Conservation (phyloP, 2,888 invertebrate genomes). For the Tinea pellionella region DNA sequence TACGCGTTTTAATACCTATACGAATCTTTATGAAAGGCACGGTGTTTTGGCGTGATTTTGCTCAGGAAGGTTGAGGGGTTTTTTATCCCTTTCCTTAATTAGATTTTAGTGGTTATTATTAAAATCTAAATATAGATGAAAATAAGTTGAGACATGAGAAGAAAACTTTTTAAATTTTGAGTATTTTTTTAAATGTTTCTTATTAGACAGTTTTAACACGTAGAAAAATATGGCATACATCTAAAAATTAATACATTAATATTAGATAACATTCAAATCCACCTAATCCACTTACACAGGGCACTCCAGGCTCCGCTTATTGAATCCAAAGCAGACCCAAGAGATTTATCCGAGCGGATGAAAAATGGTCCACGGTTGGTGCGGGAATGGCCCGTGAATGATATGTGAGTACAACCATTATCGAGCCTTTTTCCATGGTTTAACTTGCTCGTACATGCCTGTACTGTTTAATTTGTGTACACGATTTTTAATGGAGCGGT, state of each 20-base stretch:
- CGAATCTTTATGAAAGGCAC: too few species aligned
- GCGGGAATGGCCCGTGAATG: slow-evolving; percentile 13
- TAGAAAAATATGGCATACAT: neutral
- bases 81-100: too few species aligned
- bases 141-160: too few species aligned
- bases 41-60: too few species aligned
- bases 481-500: too few species aligned
- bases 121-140: too few species aligned
- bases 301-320: slow-evolving; percentile 25
- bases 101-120: too few species aligned
- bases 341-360: slow-evolving; percentile 31
- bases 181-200: too few species aligned
- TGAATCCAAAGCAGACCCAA: slow-evolving; percentile 47
- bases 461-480: neutral
- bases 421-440: slow-evolving; percentile 3
- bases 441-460: neutral
- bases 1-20: too few species aligned
- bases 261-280: neutral
- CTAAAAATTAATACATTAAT: neutral
- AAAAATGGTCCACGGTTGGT: slow-evolving; percentile 31
- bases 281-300: slow-evolving; percentile 8
- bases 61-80: too few species aligned
- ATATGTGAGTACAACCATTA: slow-evolving; percentile 11
- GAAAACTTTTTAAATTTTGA: too few species aligned
- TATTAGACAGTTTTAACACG: too few species aligned